Evolutionary conservation across 1,140 invertebrate species (phyloP), one percentile per base, ranked within the genome.

Genomic region (Rhagoletis pomonella): DNA sequence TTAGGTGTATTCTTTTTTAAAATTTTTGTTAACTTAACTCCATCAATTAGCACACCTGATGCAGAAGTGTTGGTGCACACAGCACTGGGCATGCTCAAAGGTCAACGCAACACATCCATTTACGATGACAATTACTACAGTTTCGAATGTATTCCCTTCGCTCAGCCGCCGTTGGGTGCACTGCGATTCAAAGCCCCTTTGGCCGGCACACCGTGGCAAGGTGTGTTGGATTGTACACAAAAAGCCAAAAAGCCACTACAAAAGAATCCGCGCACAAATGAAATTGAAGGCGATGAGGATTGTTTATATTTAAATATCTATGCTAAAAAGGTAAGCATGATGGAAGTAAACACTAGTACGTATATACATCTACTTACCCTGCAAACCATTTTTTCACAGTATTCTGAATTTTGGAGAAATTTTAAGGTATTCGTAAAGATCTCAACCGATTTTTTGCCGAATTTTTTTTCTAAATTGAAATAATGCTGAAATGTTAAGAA

Each of bases 241-340:
- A 88, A 89, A n/a, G 69, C 85, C 1, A 58, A 89, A 3, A 91
- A 90, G 62, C 90, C 90, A 19, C 10, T 92, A 67, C 91, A 92
- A 62, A 62, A 88, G 1, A 89, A 91, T 64, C 89, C 90, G 87
- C 17, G 89, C 0, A 4, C 90, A 88, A 87, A 88, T 1, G 9
- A 88, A 17, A 39, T 89, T 2, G 89, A 91, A 6, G 95, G 95
- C 10, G 90, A 92, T n/a, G 96, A 97, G 93, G 97, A 98, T 90
- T 98, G 97, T 89, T 94, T 98, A 1, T 96, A 96, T 90, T 92
- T 98, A 10, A 98, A 98, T 90, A 95, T 98, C 1, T 97, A 96
- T 90, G 95, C 95, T 0, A 91, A 92, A 77, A 85, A 85, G 3
- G 90, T 93, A 89, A 89, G 84, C 17, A n/a, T n/a, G n/a, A n/a